phyloP scores from a whole-genome alignment of 1,140 invertebrate species.

The Solenopsis fugax region DNA sequence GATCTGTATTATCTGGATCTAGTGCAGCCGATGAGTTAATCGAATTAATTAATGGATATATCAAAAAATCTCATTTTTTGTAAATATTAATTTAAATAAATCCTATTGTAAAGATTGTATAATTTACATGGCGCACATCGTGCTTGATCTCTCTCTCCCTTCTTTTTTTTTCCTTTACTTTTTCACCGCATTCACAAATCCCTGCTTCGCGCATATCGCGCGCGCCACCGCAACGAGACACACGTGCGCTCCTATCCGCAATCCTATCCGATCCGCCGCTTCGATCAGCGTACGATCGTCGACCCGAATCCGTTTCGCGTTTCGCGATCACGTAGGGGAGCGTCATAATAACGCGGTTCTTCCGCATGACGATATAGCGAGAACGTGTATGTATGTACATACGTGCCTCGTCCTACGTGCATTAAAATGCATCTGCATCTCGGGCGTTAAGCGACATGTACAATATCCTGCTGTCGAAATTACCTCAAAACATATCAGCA shows the following conservation, averaged over 20 bases:
- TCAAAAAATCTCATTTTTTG: conserved; percentile 81
- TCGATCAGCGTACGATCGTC: conserved; percentile 48
- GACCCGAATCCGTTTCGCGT: conserved; percentile 40
- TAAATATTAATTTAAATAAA: conserved; percentile 84
- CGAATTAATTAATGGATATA: conserved; percentile 76
- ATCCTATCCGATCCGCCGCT: conserved; percentile 33
- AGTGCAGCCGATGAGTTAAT: conserved; percentile 74
- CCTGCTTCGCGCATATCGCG: background rate
- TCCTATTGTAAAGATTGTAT: conserved; percentile 82
- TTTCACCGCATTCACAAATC: background rate
- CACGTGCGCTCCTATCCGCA: conserved; percentile 34
- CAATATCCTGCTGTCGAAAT: background rate
- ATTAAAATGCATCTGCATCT: background rate
- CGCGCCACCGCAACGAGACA: background rate
- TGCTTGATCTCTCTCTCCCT: conserved; percentile 49
- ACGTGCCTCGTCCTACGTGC: background rate
- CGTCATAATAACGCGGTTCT: conserved; percentile 23
- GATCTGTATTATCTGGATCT: conserved; percentile 76
- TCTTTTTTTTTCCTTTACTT: background rate
- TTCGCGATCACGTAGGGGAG: conserved; percentile 46
- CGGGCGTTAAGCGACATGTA: background rate
- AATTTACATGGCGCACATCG: conserved; percentile 73
- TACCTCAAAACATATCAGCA: background rate
- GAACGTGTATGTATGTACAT: background rate
- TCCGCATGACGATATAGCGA: conserved; percentile 21